These are phyloP conservation scores for Acropora tenuis DNA, from an alignment of 64 coral and sea anemone genomes.

Conservation along the genomic window DNA sequence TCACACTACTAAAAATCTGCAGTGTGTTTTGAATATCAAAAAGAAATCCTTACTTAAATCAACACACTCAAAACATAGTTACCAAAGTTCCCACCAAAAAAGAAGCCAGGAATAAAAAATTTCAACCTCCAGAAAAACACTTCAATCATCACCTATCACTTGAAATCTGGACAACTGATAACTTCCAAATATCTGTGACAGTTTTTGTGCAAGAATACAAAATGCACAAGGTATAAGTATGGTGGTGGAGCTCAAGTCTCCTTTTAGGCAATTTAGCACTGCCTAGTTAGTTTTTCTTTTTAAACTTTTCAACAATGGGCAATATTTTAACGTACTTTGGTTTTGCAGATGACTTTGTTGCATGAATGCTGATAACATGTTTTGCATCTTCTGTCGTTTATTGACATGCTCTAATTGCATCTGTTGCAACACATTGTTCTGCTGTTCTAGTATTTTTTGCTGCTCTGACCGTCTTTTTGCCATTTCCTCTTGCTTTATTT, in stretches of 20 bases:
- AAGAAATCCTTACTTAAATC: no score
- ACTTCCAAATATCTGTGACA: neutral
- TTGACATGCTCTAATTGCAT: neutral
- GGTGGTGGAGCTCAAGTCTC: neutral
- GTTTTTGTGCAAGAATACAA: neutral
- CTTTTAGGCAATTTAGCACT: neutral
- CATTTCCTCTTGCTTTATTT: constrained; percentile 24
- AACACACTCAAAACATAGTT: no score
- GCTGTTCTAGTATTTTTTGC: constrained; percentile 14
- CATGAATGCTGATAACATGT: constrained; percentile 19
- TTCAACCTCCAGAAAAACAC: no score
- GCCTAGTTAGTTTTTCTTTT: neutral
- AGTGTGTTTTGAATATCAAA: no score
- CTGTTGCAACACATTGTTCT: no score
- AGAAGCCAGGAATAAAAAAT: no score
- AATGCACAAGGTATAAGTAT: no score
- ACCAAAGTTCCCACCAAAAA: no score
- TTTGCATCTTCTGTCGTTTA: neutral
- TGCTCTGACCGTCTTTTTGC: constrained; percentile 4
- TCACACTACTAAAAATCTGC: no score
- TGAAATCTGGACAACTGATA: neutral
- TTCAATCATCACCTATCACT: no score
- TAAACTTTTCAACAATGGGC: constrained; percentile 30
- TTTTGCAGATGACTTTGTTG: constrained; percentile 23
- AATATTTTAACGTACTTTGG: neutral